A percentile compares a stretch with the other conserved stretches of the same genome.
phyloP scores from a whole-genome alignment of 2,113 vertebrate genomes.

The Athene noctua region DNA sequence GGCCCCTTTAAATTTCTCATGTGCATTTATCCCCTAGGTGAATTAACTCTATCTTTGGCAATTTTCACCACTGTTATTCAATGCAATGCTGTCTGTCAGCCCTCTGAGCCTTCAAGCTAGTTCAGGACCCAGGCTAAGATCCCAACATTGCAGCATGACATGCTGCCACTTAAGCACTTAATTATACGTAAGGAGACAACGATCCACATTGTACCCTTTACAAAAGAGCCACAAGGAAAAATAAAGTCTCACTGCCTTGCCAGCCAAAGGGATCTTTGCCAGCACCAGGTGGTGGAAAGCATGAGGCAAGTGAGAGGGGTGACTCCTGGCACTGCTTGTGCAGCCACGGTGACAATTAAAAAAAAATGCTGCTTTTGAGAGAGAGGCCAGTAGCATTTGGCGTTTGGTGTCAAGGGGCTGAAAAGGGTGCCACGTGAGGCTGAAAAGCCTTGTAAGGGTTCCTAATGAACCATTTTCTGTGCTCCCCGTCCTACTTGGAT shows the following conservation, averaged over 20 bases:
- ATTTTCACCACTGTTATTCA: not conserved
- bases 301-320: constrained; percentile 8
- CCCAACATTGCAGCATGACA: not conserved
- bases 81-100: not conserved
- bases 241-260: constrained; percentile 23
- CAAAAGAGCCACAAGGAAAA: constrained; percentile 52
- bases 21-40: not conserved
- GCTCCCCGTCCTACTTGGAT: not conserved
- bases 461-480: constrained; percentile 27
- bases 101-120: not conserved
- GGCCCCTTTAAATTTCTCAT: not conserved
- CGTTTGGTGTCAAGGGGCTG: constrained; percentile 27
- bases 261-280: constrained; percentile 38
- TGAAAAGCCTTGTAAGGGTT: constrained; percentile 42
- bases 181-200: constrained; percentile 16
- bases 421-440: constrained; percentile 14
- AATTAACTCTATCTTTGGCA: not conserved
- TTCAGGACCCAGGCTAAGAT: not conserved
- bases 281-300: constrained; percentile 41
- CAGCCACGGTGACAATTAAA: not conserved
- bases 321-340: not conserved
- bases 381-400: not conserved
- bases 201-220: constrained; percentile 23
- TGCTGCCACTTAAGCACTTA: constrained; percentile 33
- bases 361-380: constrained; percentile 27